Conservation (phyloP, 2,888 invertebrate genomes). For the Drosophila borealis region DNA sequence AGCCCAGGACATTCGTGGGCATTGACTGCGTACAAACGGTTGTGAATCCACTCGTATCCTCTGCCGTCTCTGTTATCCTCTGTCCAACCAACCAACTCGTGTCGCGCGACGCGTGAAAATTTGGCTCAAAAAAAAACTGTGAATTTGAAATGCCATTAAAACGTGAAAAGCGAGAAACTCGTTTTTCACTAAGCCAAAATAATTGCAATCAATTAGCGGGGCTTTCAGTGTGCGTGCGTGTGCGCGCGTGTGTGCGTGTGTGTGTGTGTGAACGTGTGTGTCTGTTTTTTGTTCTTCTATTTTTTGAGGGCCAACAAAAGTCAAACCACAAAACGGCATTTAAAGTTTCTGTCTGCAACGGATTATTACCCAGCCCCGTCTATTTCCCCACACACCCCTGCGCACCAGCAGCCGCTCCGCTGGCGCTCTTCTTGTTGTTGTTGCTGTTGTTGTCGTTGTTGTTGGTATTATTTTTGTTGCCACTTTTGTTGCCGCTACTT, state of each 20-base stretch:
- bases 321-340: slow-evolving; percentile 70
- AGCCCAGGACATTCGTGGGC: slow-evolving; percentile 79
- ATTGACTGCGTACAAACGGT: slow-evolving; percentile 80
- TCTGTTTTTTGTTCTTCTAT: neutral
- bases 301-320: slow-evolving; percentile 52
- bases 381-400: slow-evolving; percentile 10
- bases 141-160: slow-evolving; percentile 37
- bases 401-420: slow-evolving; percentile 7
- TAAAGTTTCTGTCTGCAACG: slow-evolving; percentile 71
- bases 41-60: slow-evolving; percentile 71
- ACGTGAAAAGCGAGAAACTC: slow-evolving; percentile 10
- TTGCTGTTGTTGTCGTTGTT: slow-evolving; percentile 27
- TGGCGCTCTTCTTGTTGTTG: slow-evolving; percentile 13
- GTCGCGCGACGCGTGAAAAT: slow-evolving; percentile 59
- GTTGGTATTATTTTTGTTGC: slow-evolving; percentile 38
- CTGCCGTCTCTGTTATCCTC: slow-evolving; percentile 18
- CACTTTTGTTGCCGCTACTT: slow-evolving; percentile 46
- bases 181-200: slow-evolving; percentile 30
- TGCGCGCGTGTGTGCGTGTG: slow-evolving; percentile 3
- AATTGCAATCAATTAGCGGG: slow-evolving; percentile 51
- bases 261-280: slow-evolving; percentile 5
- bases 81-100: neutral
- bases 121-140: slow-evolving; percentile 23
- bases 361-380: slow-evolving; percentile 64
- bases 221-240: slow-evolving; percentile 6